Percentiles rank a stretch among this genome's conserved stretches.
These are phyloP conservation scores for Gambelia wislizenii DNA, from an alignment of 2,797 vertebrate species.

Conservation along the genomic window DNA sequence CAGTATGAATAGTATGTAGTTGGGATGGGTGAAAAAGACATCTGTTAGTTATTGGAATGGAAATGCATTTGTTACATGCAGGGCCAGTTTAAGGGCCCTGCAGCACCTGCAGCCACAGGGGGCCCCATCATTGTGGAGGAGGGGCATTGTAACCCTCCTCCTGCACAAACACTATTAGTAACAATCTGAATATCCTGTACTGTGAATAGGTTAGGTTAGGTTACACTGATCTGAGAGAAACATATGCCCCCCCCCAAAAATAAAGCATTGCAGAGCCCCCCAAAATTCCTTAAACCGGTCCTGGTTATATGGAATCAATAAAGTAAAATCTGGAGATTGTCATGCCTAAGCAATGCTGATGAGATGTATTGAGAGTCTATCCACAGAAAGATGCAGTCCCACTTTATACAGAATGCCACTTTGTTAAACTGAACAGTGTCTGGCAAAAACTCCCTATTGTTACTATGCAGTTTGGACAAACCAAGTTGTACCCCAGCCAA, in stretches of 20 bases:
- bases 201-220: too few species aligned
- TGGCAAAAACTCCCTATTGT: not conserved
- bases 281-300: too few species aligned
- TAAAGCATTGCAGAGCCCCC: too few species aligned
- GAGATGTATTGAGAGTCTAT: not conserved
- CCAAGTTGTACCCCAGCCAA: not conserved
- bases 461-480: conserved; percentile 1
- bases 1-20: not conserved
- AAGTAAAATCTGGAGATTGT: not conserved
- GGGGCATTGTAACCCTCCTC: too few species aligned
- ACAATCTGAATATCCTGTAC: too few species aligned
- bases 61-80: not conserved
- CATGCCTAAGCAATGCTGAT: not conserved
- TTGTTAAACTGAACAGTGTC: conserved; percentile 15
- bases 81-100: too few species aligned
- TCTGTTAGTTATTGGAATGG: not conserved
- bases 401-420: conserved; percentile 13
- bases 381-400: not conserved
- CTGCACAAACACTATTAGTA: too few species aligned
- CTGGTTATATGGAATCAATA: not conserved
- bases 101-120: too few species aligned
- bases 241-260: too few species aligned
- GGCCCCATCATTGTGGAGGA: too few species aligned
- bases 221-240: too few species aligned
- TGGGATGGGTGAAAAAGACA: not conserved